These are phyloP conservation scores for Marmota flaviventris DNA, from an alignment of 2,113 vertebrate species.

Conservation along the genomic window DNA sequence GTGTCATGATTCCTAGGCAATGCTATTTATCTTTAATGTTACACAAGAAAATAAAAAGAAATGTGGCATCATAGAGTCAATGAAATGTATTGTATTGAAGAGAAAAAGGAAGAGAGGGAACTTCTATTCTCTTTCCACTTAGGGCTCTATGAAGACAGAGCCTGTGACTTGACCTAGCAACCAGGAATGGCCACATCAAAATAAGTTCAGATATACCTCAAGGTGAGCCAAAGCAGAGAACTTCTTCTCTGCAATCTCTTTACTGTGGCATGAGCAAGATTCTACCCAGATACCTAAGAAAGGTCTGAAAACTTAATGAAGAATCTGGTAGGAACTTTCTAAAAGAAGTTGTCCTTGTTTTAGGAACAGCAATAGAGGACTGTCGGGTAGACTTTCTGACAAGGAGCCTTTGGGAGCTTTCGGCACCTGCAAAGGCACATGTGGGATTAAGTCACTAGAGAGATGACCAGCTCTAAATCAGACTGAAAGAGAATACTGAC, in stretches of 20 bases:
- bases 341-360: background rate
- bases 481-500: background rate
- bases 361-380: background rate
- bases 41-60: background rate
- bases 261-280: background rate
- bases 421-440: background rate
- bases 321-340: background rate
- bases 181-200: background rate
- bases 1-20: background rate
- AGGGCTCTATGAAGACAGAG: background rate
- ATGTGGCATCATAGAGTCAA: background rate
- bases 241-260: background rate
- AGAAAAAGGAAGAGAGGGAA: background rate
- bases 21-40: background rate
- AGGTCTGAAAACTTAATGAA: background rate
- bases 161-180: background rate
- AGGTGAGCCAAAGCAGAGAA: background rate
- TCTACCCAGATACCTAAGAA: background rate
- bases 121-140: background rate
- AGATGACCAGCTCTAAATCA: background rate
- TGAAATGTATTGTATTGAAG: background rate
- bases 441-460: background rate
- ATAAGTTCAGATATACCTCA: background rate
- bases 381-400: background rate
- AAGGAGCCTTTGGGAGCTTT: background rate